These are phyloP conservation scores for Hypselothyrea guttata DNA, from an alignment of 2,888 invertebrate species.

Conservation along the genomic window DNA sequence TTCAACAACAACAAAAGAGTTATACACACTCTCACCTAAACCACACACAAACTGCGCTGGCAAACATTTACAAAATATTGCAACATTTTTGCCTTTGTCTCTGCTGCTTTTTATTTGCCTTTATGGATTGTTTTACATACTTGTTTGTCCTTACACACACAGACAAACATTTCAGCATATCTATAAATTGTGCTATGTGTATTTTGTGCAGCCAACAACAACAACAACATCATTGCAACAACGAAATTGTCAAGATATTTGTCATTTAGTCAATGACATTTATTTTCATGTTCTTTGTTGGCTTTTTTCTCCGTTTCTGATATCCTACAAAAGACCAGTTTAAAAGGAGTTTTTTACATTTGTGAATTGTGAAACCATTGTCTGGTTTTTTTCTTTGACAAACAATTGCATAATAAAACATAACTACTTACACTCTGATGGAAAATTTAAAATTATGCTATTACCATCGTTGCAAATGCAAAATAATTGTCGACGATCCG, in stretches of 20 bases:
- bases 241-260: constrained; percentile 70
- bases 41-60: constrained; percentile 13
- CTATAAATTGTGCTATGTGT: constrained; percentile 46
- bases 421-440: no score
- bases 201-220: constrained; percentile 47
- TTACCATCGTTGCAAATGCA: no score
- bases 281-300: constrained; percentile 66
- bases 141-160: constrained; percentile 42
- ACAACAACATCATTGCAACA: constrained; percentile 9
- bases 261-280: constrained; percentile 78
- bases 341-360: no score
- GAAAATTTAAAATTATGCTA: no score
- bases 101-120: constrained; percentile 36
- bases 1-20: constrained; percentile 33
- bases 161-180: constrained; percentile 31
- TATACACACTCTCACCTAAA: constrained; percentile 7
- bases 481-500: no score
- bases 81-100: constrained; percentile 47
- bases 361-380: no score
- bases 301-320: constrained; percentile 3
- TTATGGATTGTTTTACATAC: constrained; percentile 63
- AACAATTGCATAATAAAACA: no score
- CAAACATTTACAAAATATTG: constrained; percentile 55
- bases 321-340: no score
- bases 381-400: no score